Base-by-base conservation (phyloP, 2,888 invertebrate genomes). In the Meliscaeva auricollis region DNA sequence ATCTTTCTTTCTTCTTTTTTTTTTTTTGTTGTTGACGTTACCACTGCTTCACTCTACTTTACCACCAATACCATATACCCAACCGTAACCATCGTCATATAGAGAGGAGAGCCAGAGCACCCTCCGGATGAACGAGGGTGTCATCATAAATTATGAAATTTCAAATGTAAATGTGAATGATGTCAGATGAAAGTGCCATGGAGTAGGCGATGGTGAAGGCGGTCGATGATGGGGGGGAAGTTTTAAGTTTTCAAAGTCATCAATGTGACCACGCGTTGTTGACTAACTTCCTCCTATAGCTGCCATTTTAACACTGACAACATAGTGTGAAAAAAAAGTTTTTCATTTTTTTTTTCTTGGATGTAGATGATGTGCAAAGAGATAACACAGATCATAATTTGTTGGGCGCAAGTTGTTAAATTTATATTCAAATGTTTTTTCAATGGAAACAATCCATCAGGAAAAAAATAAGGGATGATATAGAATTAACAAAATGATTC, bases 91-190 rank as follows among this genome's bases (percentile, higher is more conserved):
- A 9, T 35, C 35, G n/a, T n/a, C n/a, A n/a, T n/a, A n/a, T n/a
- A n/a, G n/a, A n/a, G n/a, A n/a, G n/a, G n/a, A n/a, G n/a, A n/a
- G 9, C 11, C 38, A 38, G 26, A 26, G 62, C 73, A 48, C 58
- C 58, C 77, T 73, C 75, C 75, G 68, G 73, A 48, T 15, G 44
- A 26, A 2, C 26, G 26, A 64, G 64, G 22, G 41, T 74, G 83
- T 64, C 79, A 75, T 50, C 79, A 79, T 84, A 74, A 84, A 84
- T 84, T 84, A 74, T 79, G 35, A 70, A 58, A 79, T 66, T 75
- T 84, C 68, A 64, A 72, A 84, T 80, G 79, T 60, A 64, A 79
- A 74, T 64, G 41, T 73, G 70, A 84, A 58, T 75, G 79, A 84
- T 75, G 78, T 50, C 54, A 17, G 35, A 5, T 50, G 17, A 50